Evolutionary conservation across 2,888 invertebrate genomes (phyloP), one percentile per base, ranked within the genome.

Genomic region (Ichneumoninae sp.): DNA sequence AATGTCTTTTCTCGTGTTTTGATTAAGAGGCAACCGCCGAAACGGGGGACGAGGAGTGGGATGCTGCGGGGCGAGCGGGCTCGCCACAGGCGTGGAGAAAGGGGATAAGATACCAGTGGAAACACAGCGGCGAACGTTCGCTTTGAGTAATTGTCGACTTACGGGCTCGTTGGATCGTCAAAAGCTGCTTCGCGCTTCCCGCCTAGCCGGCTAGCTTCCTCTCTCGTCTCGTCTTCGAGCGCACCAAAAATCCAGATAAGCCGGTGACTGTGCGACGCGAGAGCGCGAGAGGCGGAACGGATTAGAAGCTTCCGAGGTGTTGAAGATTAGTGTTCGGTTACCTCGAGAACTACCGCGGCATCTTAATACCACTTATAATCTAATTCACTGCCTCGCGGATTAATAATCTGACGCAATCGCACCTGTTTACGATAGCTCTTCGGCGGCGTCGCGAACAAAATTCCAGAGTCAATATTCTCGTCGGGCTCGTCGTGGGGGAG

Each of bases 1-100:
- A 93, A 93, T 92, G 92, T 92, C 92, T 93, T 91, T 92, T 91
- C 92, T 92, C 89, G 89, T 89, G 90, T 92, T 93, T 93, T 93
- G 93, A 93, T 93, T 93, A 93, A 93, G 90, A 90, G 89, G 86
- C 88, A 87, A 88, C 87, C 84, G 88, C 88, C 87, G 87, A 89
- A 87, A 88, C 84, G 85, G 85, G 88, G 83, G 87, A 68, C 70
- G 66, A 70, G 52, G 26, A 68, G 77, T 70, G 66, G 77, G 30
- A 47, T 71, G 77, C 54, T 83, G 83, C 74, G 80, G 78, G 80
- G 60, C n/a, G 44, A 60, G 73, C 30, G 52, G 16, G 65, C 65
- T 75, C 36, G 36, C 75, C 65, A 52, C 66, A n/a, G 66, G 66
- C 76, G 40, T 52, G 36, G 36, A 76, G 66, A 76, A 76, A 54